Base-by-base conservation (phyloP, 2,888 invertebrate species). In the Mythimna albipuncta region DNA sequence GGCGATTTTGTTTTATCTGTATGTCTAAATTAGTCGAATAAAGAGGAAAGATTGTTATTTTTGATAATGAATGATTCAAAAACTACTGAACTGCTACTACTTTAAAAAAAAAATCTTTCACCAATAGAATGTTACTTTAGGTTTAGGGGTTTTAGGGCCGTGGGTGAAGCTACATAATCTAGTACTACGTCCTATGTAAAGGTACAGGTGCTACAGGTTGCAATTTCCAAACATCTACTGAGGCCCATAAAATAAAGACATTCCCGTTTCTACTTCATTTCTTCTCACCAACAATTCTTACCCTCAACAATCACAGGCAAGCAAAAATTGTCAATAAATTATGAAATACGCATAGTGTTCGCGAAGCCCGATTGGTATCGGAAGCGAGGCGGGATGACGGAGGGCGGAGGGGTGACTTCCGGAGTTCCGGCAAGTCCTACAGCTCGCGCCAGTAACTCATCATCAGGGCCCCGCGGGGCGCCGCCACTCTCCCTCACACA, bases 351-450 rank as follows among this genome's bases (percentile, higher is more conserved):
- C 79, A 75, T 86, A 89, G 86, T 90, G 90, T 90, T 89, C 90
- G 91, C 89, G 88, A 90, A 90, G 91, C 91, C 90, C 88, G 94
- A 96, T 95, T 95, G 95, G 92, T 93, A 93, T 92, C 95, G 96
- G 95, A 95, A 94, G 94, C 87, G 83, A 90, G 89, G 93, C 92
- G 93, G 93, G 91, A 89, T 89, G 91, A 89, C 87, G 90, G 83
- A 87, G 90, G 89, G 86, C 88, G 90, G 94, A 94, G 94, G 94
- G 93, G 93, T 91, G 92, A 94, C 94, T 94, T 95, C 95, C 95
- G 92, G 75, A 61, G 88, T 89, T 91, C 92, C 74, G 77, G 69
- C 58, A 61, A 75, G 54, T 69, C 74, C 81, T 78, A 68, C 76
- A 71, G 75, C 89, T 89, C 88, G 87, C 82, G 87, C 89, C 91